Evolutionary conservation across 2,888 invertebrate genomes (phyloP), one percentile per base, ranked within the genome.

Genomic region (Philereme vetulata): DNA sequence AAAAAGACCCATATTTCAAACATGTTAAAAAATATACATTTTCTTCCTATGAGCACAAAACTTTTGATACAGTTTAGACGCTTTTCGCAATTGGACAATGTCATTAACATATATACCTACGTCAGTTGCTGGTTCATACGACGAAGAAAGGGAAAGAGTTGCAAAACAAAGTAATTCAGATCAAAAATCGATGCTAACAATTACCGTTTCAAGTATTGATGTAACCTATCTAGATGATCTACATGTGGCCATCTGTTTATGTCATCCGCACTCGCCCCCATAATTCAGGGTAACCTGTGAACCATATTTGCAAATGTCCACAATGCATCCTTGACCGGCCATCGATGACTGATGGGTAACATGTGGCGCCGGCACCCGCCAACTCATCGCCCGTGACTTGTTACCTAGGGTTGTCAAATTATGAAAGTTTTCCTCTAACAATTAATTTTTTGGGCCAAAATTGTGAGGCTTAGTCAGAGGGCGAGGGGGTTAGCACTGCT

Each of bases 291-390:
- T 63, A 71, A 62, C 57, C 65, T 11, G 43, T n/a, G n/a, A n/a
- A 58, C 64, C 65, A 63, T 64, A 58, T 79, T 72, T 75, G 69
- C 83, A 84, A 85, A 84, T 86, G 86, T 88, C 88, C 85, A 81
- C 75, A 83, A 79, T 78, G 84, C 84, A 88, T 88, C 90, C 86
- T 89, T 85, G 87, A 86, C 84, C 83, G 86, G 74, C 80, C 86
- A 88, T 90, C 89, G 90, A 90, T 92, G 91, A 92, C 76, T 87
- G 92, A 92, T 92, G 78, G 90, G 78, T 56, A 74, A 77, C 91
- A 89, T 84, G 83, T 89, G 92, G 80, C 74, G 82, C 78, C 79
- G 84, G 83, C 88, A 85, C 78, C 75, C 81, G 81, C 78, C 85
- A 80, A 87, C 85, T 88, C 88, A 88, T 87, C 86, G 83, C 75